These are phyloP conservation scores for Penaeus chinensis DNA, from an alignment of 1,140 invertebrate genomes.

Conservation along the genomic window DNA sequence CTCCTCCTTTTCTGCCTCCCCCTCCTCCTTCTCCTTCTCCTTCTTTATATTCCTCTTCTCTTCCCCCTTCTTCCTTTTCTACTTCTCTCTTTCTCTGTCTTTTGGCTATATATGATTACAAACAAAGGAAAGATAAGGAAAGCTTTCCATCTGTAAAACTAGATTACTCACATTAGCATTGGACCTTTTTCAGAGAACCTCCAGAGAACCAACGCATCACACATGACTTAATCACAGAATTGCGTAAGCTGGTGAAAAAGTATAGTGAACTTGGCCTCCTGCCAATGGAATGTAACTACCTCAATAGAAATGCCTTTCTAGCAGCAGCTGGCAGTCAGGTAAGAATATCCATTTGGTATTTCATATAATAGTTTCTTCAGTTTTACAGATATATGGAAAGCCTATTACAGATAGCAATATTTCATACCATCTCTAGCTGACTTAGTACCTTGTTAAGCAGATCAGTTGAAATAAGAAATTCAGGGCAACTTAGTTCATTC, in stretches of 20 bases:
- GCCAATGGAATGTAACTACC: slow-evolving; percentile 95
- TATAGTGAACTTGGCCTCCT: slow-evolving; percentile 87
- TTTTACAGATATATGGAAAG: not conserved
- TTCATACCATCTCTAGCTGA: too few relatives aligned
- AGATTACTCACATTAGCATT: slow-evolving; percentile 18
- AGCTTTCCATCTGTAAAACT: not conserved
- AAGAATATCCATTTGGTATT: not conserved
- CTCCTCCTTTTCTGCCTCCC: too few relatives aligned
- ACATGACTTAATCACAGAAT: slow-evolving; percentile 60
- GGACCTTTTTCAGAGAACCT: slow-evolving; percentile 53
- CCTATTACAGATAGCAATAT: too few relatives aligned
- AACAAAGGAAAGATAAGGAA: too few relatives aligned
- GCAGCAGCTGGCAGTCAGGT: slow-evolving; percentile 79
- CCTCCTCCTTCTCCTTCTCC: too few relatives aligned
- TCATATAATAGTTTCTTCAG: not conserved
- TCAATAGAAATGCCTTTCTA: slow-evolving; percentile 91
- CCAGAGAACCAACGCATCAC: slow-evolving; percentile 62
- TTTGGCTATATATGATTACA: too few relatives aligned
- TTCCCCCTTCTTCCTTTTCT: too few relatives aligned
- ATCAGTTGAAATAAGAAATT: too few relatives aligned
- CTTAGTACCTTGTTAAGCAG: too few relatives aligned
- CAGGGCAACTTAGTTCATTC: too few relatives aligned
- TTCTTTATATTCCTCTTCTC: too few relatives aligned
- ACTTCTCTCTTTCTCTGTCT: too few relatives aligned
- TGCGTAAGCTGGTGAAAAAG: slow-evolving; percentile 73